These are phyloP conservation scores for Calidris pygmaea DNA, from an alignment of 2,113 vertebrate species.

Conservation along the genomic window DNA sequence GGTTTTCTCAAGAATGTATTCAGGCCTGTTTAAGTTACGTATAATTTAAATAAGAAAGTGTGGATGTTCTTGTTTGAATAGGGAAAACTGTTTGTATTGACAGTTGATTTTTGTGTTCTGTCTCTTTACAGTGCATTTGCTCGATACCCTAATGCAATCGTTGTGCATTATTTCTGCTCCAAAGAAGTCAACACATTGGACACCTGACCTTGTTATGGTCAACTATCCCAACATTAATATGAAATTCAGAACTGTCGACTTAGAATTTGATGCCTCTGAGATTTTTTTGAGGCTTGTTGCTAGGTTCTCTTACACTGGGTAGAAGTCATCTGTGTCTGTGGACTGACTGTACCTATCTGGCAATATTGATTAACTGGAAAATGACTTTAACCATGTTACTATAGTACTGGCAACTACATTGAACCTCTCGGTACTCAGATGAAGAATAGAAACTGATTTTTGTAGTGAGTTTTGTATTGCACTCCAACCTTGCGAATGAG, in stretches of 20 bases:
- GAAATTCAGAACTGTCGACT: background rate
- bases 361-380: slow-evolving; percentile 40
- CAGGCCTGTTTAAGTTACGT: background rate
- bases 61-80: background rate
- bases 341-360: slow-evolving; percentile 22
- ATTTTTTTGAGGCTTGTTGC: slow-evolving; percentile 16
- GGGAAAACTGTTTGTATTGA: background rate
- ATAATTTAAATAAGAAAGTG: background rate
- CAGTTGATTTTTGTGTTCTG: background rate
- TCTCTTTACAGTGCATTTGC: slow-evolving; percentile 88
- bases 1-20: background rate
- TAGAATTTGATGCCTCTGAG: background rate
- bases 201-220: slow-evolving; percentile 71
- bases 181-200: slow-evolving; percentile 90
- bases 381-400: slow-evolving; percentile 18
- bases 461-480: slow-evolving; percentile 21
- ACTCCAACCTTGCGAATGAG: background rate
- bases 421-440: slow-evolving; percentile 13
- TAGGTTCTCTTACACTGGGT: background rate
- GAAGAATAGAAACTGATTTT: slow-evolving; percentile 23
- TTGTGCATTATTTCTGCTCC: slow-evolving; percentile 99
- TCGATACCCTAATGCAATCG: slow-evolving; percentile 93
- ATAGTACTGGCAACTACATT: background rate
- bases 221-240: background rate
- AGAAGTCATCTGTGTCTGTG: slow-evolving; percentile 30